Base-by-base conservation (phyloP, 2,797 vertebrate species). In the Manis crassicaudata region DNA sequence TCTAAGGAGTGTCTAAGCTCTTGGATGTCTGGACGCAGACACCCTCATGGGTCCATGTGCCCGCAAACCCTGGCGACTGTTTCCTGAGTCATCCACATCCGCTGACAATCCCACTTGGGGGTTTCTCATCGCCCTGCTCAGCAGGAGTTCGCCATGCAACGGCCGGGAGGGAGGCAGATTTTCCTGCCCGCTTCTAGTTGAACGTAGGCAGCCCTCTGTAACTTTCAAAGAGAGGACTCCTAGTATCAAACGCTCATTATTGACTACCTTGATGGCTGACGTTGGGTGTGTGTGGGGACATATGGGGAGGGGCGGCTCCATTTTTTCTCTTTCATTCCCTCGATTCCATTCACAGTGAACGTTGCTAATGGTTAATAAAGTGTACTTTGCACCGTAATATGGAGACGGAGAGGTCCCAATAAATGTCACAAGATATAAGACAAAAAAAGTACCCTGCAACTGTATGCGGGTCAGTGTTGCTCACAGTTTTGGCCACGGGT, bases 401-500 rank as follows among this genome's bases (percentile, higher is more conserved):
- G 70, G 92, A 80, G 68, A 92, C 72, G 9, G 67, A 88, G 90
- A 25, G 67, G 88, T 89, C 89, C 84, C 96, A 93, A 96, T 97
- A 97, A 97, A 97, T 97, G 97, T 97, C 97, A 97, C 37, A 76
- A 94, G 93, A 87, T 76, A 60, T 56, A 92, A 96, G 93, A 91
- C 87, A 58, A 72, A 96, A 46, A 94, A 96, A 90, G 85, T 85
- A 95, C 65, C 91, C 98, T 98, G 95, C 86, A 95, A 98, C 98
- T 95, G 92, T 96, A 60, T 96, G 93, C 97, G 95, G 97, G 67
- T 98, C 98, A 98, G 98, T 98, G 98, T 98, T 98, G 98, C 98
- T 98, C 97, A 43, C 97, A 94, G 97, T 98, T 99, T 99, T 98
- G 99, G 98, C 98, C 98, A 97, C 95, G 98, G 98, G 98, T 95